Base-by-base conservation (phyloP, 2,113 vertebrate species). In the Blennius ocellaris region DNA sequence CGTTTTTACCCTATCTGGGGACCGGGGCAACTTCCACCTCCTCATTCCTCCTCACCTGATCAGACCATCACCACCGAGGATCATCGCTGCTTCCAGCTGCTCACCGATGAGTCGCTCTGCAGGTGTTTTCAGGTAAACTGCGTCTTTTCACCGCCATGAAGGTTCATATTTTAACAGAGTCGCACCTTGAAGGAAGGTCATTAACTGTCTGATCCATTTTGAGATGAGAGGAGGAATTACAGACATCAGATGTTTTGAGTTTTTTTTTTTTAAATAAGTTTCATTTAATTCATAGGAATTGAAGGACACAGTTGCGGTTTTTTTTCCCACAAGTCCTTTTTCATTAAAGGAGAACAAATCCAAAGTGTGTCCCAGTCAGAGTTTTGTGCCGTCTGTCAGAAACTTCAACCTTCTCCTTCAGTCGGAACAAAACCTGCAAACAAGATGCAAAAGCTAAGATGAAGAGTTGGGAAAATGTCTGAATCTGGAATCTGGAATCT, bases 391-490 rank as follows among this genome's bases (percentile, higher is more conserved):
- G 96, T 89, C 91, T 93, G 80, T 96, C 88, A 66, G 95, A 95
- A 82, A 95, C 90, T 69, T 96, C 94, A 66, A 95, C 93, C 74
- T 96, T 98, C 90, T 98, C 96, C 81, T 97, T 98, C 51, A 97
- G 91, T 84, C 96, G 94, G 84, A 95, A 97, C 60, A 99, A 92
- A 92, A 99, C 95, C 97, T 99, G 85, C 48, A 87, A 77, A 73
- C 1, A 40, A 89, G 9, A 86, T 7, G 12, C 6, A 41, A 41
- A 17, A 37, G 17, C 45, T 3, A 7, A 14, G 10, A n/a, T n/a
- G 45, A 47, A 47, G 12, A 11, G 11, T 4, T 47, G 5, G 12
- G 21, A 30, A 30, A 30, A 30, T 30, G 21, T 30, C 21, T 30
- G 2, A 30, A 30, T 30, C 21, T 30, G 21, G 21, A n/a, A n/a